A percentile compares a stretch with the other conserved stretches of the same genome.
These are phyloP conservation scores for Okamejei kenojei DNA, from an alignment of 2,797 vertebrate species.

Conservation along the genomic window DNA sequence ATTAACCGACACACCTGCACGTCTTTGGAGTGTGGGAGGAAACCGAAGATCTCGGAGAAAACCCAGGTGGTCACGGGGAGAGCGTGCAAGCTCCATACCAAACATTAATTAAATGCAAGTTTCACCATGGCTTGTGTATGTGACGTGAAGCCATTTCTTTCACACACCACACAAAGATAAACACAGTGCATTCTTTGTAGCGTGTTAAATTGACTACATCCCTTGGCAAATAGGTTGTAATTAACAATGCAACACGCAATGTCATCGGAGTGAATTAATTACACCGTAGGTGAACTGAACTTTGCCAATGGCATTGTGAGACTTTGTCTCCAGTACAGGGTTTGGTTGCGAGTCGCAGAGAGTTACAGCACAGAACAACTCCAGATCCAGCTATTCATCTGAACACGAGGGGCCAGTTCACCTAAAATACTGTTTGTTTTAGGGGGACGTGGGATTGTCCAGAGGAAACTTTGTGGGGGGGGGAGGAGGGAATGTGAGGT, in stretches of 20 bases:
- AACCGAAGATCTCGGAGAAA: too few species aligned
- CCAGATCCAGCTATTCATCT: too few species aligned
- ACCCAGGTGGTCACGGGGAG: too few species aligned
- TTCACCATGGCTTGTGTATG: background rate
- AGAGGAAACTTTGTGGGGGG: too few species aligned
- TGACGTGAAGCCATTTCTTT: background rate
- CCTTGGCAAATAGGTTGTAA: background rate
- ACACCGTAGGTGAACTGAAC: background rate
- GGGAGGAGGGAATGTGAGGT: too few species aligned
- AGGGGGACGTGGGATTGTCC: too few species aligned
- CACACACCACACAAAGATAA: background rate
- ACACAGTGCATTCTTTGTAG: background rate
- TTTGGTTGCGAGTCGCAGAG: background rate
- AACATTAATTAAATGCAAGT: background rate
- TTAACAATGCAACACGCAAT: background rate
- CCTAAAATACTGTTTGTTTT: too few species aligned
- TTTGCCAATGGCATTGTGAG: background rate
- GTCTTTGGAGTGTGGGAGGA: too few species aligned
- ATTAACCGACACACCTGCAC: too few species aligned
- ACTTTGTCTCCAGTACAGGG: background rate
- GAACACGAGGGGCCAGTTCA: too few species aligned
- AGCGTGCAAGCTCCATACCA: too few species aligned
- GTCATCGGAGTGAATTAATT: background rate
- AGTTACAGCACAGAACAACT: too few species aligned
- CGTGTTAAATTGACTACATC: background rate